A percentile compares a stretch with the other conserved stretches of the same genome.
phyloP scores from a whole-genome alignment of 2,888 invertebrate species.

The Plagodis pulveraria region DNA sequence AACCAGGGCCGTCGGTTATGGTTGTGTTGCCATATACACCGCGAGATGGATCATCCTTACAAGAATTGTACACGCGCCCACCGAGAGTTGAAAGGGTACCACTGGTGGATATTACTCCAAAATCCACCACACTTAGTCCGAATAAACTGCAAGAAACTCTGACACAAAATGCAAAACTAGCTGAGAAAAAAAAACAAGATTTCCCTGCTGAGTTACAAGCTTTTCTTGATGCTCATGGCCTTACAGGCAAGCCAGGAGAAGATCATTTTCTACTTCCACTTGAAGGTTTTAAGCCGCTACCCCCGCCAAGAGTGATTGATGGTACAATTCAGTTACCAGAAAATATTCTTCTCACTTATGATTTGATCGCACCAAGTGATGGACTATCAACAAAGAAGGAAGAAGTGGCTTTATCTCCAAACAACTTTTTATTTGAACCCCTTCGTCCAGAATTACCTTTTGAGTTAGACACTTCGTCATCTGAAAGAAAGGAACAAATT shows the following conservation, averaged over 20 bases:
- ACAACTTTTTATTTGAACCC: constrained; percentile 70
- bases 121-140: constrained; percentile 47
- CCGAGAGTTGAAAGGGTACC: constrained; percentile 86
- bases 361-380: constrained; percentile 64
- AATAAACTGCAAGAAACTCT: constrained; percentile 52
- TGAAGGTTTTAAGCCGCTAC: constrained; percentile 77
- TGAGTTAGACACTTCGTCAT: constrained; percentile 73
- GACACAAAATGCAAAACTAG: constrained; percentile 51
- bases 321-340: constrained; percentile 74
- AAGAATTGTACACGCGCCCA: constrained; percentile 87
- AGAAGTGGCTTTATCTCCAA: constrained; percentile 47
- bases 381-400: constrained; percentile 43
- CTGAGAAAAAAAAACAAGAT: constrained; percentile 52
- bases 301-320: constrained; percentile 68
- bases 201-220: constrained; percentile 71
- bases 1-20: constrained; percentile 79
- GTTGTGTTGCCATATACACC: constrained; percentile 88
- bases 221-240: constrained; percentile 72
- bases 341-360: constrained; percentile 73
- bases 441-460: constrained; percentile 67
- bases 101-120: constrained; percentile 59
- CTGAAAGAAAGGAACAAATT: constrained; percentile 61
- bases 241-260: constrained; percentile 66
- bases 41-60: constrained; percentile 82
- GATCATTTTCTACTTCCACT: constrained; percentile 73